Evolutionary conservation across 1,140 invertebrate genomes (phyloP), one percentile per base, ranked within the genome.

Genomic region (Diorhabda sublineata): DNA sequence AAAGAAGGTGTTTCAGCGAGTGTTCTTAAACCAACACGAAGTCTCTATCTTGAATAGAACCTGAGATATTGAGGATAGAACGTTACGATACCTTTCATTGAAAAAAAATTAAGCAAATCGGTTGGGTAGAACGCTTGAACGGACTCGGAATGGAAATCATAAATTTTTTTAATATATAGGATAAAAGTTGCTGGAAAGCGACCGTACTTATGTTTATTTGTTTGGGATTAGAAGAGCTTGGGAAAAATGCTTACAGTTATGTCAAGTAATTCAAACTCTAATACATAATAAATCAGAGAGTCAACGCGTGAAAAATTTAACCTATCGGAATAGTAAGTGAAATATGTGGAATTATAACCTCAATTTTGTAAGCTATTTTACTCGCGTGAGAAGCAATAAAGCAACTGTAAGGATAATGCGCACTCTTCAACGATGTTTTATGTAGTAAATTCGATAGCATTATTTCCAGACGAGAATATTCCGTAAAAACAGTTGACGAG

Each of bases 391-490:
- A 8, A 6, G 47, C n/a, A 52, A 52, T 52, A 52, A 52, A 52
- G 47, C 47, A 52, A 52, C 47, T 52, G n/a, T 52, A 52, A 6
- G 47, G 47, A 52, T 52, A 52, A 52, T 52, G 47, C 47, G n/a
- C 47, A 6, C n/a, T 52, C 47, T 8, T n/a, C 47, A n/a, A 52
- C 47, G 26, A 52, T 2, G 47, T n/a, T 52, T 8, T 52, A 52
- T 52, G n/a, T 52, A n/a, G 47, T 52, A 52, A 52, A 52, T 52
- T 52, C 3, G 47, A 8, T 4, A n/a, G 47, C 47, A 52, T 52
- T 52, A 52, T 65, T 70, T 62, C 43, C 42, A 65, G 65, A 66
- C 61, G 65, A 56, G 42, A 52, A 66, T 66, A 66, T 66, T 57
- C 3, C 11, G 52, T 44, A 42, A 52, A 47, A 57, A 58, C 52